Evolutionary conservation across 2,113 vertebrate species (phyloP).

Genomic region (Lasiurus borealis): DNA sequence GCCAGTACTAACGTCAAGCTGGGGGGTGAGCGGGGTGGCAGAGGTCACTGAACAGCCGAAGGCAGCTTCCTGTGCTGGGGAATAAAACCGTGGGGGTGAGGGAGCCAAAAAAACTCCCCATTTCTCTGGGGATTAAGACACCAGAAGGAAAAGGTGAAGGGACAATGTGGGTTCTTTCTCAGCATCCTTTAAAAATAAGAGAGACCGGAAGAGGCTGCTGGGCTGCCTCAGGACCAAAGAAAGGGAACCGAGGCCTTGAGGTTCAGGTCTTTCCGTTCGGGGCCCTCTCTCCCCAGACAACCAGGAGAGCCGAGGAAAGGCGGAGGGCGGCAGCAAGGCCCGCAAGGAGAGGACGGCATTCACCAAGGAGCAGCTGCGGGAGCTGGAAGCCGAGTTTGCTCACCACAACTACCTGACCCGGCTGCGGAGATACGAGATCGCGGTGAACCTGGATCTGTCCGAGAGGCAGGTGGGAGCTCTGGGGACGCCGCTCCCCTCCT

Average conservation of each 20-base stretch:
- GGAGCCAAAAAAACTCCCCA: too few species aligned
- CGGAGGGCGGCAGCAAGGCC: slow-evolving; percentile 91
- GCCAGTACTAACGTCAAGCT: background rate
- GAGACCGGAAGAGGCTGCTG: background rate
- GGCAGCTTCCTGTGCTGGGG: background rate
- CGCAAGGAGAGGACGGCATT: slow-evolving; percentile 97
- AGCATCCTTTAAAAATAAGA: background rate
- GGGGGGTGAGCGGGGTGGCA: too few species aligned
- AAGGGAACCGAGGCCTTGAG: background rate
- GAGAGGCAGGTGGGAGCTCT: slow-evolving; percentile 93
- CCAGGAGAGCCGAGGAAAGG: slow-evolving; percentile 88
- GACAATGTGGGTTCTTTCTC: background rate
- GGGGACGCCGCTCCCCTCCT: background rate
- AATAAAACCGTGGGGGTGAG: background rate
- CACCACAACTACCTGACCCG: slow-evolving; percentile 98
- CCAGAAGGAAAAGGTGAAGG: background rate
- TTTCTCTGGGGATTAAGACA: too few species aligned
- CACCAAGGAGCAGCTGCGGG: slow-evolving; percentile 97
- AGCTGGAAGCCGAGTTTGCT: slow-evolving; percentile 97
- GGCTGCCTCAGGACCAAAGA: background rate
- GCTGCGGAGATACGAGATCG: slow-evolving; percentile 97
- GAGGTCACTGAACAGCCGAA: background rate
- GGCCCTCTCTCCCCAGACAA: slow-evolving; percentile 86
- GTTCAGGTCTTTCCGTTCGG: background rate
- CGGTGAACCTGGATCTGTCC: slow-evolving; percentile 97